phyloP scores from a whole-genome alignment of 92 coral and sea anemone genomes.

The Blastomussa wellsi region DNA sequence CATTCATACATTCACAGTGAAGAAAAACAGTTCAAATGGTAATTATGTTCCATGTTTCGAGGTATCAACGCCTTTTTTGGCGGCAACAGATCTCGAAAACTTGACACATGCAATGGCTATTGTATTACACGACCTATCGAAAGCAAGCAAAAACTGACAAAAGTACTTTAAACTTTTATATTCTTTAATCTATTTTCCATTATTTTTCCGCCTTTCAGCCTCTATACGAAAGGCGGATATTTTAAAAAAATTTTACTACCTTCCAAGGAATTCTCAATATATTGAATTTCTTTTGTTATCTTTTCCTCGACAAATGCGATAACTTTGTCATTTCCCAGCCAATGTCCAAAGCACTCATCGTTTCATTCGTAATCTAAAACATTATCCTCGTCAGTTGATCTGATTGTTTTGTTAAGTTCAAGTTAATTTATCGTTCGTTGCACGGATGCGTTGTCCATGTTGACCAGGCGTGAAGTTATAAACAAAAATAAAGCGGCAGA shows the following conservation, averaged over 20 bases:
- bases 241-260: not conserved
- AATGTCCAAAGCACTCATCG: not conserved
- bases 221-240: not conserved
- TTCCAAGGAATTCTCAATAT: not conserved
- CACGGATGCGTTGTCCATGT: too few species aligned
- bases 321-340: not conserved
- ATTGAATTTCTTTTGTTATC: not conserved
- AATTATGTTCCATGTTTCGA: too few species aligned
- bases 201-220: too few species aligned
- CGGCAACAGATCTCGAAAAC: not conserved
- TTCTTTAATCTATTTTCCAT: not conserved
- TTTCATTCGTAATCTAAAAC: too few species aligned
- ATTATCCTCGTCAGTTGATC: not conserved
- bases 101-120: too few species aligned
- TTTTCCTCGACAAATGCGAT: too few species aligned
- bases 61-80: too few species aligned
- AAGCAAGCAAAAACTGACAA: too few species aligned
- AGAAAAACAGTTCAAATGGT: too few species aligned
- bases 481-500: not conserved
- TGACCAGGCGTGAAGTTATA: not conserved
- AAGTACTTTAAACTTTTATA: not conserved
- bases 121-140: too few species aligned
- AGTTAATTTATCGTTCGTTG: not conserved
- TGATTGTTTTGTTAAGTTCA: not conserved
- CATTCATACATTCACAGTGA: too few species aligned